Evolutionary conservation across 2,888 invertebrate genomes (phyloP), one percentile per base, ranked within the genome.

Genomic region (Pegoplata infirma): DNA sequence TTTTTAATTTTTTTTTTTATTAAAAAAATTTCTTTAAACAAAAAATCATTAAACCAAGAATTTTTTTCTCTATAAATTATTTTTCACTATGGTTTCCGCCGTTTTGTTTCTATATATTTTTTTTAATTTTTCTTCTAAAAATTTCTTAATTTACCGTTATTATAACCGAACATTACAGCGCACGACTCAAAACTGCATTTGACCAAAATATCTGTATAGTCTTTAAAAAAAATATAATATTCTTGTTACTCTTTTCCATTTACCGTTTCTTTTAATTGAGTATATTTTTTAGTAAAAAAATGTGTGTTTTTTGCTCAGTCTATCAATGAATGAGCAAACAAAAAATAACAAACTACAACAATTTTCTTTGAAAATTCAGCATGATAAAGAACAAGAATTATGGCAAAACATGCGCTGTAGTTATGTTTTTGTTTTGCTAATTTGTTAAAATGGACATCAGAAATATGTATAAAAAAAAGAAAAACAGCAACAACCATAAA

Each of bases 131-230:
- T 55, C n/a, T n/a, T n/a, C n/a, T 25, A 59, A 61, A 72, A 47
- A 51, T 66, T 49, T 36, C 32, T 69, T 36, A 12, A 51, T 76
- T 63, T 28, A 67, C 64, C 79, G 79, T 79, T 63, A 49, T 75
- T 61, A 80, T 67, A 59, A 72, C 84, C 86, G 85, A 86, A 84
- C 86, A 83, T 83, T 82, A 84, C 82, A 85, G 83, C 85, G 84
- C 84, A 86, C 87, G 84, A 84, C 85, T 85, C 83, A 84, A 83
- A 87, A 87, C 87, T 87, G 86, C 87, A 87, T 81, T 84, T 80
- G 66, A 12, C 61, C 32, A 66, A 69, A 55, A 56, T 12, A 5
- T 40, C 36, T 40, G 36, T 40, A n/a, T 40, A 40, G 36, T 40
- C 4, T 40, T 40, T 40, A 25, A 25, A 25, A 25, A 25, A 5